Conservation (phyloP, 2,888 invertebrate genomes). For the Oegoconia quadripuncta region DNA sequence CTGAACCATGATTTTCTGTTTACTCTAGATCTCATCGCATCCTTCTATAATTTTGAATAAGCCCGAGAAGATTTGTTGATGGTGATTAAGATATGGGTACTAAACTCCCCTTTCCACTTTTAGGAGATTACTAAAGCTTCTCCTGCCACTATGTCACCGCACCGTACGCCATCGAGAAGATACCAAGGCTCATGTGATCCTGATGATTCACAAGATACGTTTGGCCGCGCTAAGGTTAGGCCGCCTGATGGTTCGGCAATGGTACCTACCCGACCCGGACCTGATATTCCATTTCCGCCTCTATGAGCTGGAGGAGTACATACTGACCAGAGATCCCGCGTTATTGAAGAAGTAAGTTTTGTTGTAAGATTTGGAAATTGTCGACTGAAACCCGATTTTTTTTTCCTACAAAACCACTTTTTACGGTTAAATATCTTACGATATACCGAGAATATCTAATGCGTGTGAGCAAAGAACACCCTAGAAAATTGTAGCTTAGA, state of each 20-base stretch:
- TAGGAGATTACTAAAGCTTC: constrained; percentile 79
- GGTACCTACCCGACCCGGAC: constrained; percentile 81
- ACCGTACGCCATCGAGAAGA: constrained; percentile 82
- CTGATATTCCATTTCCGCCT: constrained; percentile 84
- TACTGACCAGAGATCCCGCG: constrained; percentile 72
- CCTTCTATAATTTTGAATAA: too few relatives aligned
- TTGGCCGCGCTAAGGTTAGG: constrained; percentile 79
- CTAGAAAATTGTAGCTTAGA: too few relatives aligned
- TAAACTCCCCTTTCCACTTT: too few relatives aligned
- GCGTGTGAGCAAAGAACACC: too few relatives aligned
- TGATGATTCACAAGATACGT: constrained; percentile 78
- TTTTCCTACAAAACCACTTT: too few relatives aligned
- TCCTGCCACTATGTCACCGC: constrained; percentile 80
- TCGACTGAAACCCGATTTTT: too few relatives aligned
- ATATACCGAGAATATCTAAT: too few relatives aligned
- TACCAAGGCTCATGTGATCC: constrained; percentile 81
- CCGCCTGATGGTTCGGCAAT: constrained; percentile 77
- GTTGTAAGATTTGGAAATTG: background rate
- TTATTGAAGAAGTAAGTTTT: constrained; percentile 80
- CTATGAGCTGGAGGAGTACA: constrained; percentile 80
- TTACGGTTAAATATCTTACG: too few relatives aligned
- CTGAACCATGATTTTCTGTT: background rate
- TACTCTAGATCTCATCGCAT: background rate
- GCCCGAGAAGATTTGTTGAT: too few relatives aligned
- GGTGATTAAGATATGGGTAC: too few relatives aligned